phyloP scores from a whole-genome alignment of 2,113 vertebrate species.

The Mustelus asterias region DNA sequence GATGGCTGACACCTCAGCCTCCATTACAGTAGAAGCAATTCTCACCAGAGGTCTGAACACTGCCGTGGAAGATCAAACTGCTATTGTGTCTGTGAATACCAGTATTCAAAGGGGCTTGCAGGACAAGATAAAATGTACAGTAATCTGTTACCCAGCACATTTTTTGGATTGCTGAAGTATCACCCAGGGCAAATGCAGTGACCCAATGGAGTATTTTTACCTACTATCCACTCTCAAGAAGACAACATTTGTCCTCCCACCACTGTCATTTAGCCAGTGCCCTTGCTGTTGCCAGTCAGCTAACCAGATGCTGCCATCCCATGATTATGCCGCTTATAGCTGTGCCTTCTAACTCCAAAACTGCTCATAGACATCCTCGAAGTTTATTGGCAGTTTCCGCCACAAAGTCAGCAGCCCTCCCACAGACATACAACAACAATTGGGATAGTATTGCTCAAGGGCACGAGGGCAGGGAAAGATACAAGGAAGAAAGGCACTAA shows the following conservation, averaged over 20 bases:
- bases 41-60: background rate
- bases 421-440: background rate
- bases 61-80: background rate
- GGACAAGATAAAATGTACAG: too few relatives aligned
- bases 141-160: background rate
- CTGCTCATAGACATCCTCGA: background rate
- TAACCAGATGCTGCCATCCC: background rate
- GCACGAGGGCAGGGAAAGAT: background rate
- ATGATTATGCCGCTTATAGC: background rate
- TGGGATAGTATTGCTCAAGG: background rate
- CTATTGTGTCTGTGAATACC: background rate
- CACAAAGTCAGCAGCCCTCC: background rate
- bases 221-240: background rate
- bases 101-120: background rate
- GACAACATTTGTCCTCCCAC: background rate
- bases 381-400: background rate
- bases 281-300: background rate
- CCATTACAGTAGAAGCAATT: background rate
- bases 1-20: background rate
- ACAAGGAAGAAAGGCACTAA: background rate
- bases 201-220: background rate
- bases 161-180: background rate
- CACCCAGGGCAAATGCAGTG: background rate
- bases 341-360: background rate
- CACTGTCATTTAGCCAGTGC: background rate